A percentile compares a stretch with the other conserved stretches of the same genome.
Evolutionary conservation across 2,113 vertebrate genomes (phyloP).

Genomic region (Hyaena hyaena): DNA sequence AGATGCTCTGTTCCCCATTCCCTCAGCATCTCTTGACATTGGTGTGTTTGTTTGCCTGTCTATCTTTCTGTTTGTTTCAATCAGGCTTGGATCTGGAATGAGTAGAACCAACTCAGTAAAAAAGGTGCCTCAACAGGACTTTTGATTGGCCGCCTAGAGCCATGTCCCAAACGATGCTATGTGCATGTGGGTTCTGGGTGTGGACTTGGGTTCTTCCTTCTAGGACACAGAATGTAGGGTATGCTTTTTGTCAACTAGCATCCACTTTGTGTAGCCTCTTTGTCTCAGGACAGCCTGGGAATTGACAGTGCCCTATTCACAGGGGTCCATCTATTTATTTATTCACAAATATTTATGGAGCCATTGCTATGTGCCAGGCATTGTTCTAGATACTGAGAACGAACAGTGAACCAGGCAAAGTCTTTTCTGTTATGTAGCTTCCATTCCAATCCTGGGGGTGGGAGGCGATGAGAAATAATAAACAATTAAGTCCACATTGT

Average conservation of each 20-base stretch:
- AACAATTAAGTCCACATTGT: background rate
- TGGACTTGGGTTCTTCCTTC: background rate
- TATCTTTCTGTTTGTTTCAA: background rate
- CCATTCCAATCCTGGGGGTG: background rate
- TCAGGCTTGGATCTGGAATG: background rate
- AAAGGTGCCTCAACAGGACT: background rate
- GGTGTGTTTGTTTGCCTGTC: background rate
- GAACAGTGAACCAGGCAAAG: background rate
- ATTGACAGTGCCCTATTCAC: background rate
- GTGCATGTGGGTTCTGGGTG: background rate
- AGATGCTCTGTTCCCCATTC: background rate
- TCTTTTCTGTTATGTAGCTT: background rate
- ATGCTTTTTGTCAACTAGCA: background rate
- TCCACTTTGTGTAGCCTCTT: background rate
- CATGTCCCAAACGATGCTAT: too few relatives aligned
- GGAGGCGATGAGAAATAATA: background rate
- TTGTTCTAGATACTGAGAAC: background rate
- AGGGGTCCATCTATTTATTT: background rate
- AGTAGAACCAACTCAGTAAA: background rate
- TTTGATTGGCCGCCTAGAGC: too few relatives aligned
- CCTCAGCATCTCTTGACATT: background rate
- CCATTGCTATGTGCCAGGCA: accelerated
- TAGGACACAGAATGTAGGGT: background rate
- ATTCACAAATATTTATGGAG: background rate
- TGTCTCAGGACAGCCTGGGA: background rate